Percentiles rank a stretch among this genome's conserved stretches.
Conservation (phyloP, 2,113 vertebrate genomes). For the Pteronura brasiliensis region DNA sequence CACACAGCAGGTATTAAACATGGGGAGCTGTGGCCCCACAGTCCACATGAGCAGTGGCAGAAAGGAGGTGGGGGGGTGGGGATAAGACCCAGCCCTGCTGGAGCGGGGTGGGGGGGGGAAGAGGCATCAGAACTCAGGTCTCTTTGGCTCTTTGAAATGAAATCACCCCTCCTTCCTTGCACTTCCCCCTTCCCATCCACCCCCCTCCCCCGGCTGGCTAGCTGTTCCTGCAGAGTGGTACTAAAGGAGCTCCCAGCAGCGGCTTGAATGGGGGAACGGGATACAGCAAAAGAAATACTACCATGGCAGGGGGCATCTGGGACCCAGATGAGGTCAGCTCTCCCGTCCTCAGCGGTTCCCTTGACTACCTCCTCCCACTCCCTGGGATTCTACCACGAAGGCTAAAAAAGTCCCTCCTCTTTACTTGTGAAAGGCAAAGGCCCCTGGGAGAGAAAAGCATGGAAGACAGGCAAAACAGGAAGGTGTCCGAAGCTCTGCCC, state of each 20-base stretch:
- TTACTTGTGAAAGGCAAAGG: neutral
- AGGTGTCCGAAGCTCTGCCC: neutral
- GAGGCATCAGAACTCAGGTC: neutral
- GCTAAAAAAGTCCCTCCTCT: neutral
- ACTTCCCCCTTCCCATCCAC: accelerated
- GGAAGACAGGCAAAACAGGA: neutral
- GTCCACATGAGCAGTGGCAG: neutral
- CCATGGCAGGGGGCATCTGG: neutral
- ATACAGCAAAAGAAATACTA: neutral
- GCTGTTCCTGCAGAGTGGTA: neutral
- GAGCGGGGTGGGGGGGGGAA: neutral
- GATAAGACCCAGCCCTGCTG: neutral
- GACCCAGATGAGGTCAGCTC: neutral
- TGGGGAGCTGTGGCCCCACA: neutral
- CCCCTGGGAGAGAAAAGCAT: neutral
- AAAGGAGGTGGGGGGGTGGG: neutral
- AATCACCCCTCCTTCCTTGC: neutral
- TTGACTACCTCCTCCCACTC: neutral
- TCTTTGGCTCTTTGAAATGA: too few relatives aligned
- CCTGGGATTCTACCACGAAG: neutral
- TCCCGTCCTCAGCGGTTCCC: neutral
- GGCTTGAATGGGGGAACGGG: neutral
- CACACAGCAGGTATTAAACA: neutral
- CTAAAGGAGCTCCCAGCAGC: neutral
- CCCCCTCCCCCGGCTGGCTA: neutral